These are phyloP conservation scores for Drosophila rellima DNA, from an alignment of 2,888 invertebrate species.

Conservation along the genomic window DNA sequence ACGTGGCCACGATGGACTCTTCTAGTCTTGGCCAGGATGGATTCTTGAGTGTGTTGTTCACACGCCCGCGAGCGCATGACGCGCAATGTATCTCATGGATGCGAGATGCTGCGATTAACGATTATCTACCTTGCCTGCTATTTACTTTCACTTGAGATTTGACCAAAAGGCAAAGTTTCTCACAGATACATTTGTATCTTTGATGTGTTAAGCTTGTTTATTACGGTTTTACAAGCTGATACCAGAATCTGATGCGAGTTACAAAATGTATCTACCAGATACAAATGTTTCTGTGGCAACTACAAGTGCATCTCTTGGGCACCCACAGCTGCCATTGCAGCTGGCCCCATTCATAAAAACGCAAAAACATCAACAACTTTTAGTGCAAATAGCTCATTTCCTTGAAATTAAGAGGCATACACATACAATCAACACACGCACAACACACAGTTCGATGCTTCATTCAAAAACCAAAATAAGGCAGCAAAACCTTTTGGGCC, in stretches of 20 bases:
- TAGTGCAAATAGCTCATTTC: constrained; percentile 74
- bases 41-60: constrained; percentile 44
- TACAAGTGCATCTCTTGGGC: constrained; percentile 29
- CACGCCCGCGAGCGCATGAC: constrained; percentile 51
- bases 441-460: constrained; percentile 33
- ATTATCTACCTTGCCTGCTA: constrained; percentile 5
- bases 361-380: constrained; percentile 28
- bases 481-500: constrained; percentile 59
- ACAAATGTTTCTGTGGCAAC: constrained; percentile 4
- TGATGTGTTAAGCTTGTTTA: not conserved
- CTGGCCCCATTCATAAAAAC: constrained; percentile 60
- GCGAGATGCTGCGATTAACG: constrained; percentile 32
- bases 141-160: constrained; percentile 57
- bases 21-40: constrained; percentile 11
- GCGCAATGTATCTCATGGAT: constrained; percentile 45
- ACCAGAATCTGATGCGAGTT: not conserved
- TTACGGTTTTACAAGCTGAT: not conserved
- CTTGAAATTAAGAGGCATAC: constrained; percentile 64
- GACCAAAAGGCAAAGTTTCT: not conserved
- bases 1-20: constrained; percentile 30
- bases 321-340: constrained; percentile 47
- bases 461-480: constrained; percentile 56
- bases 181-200: constrained; percentile 23
- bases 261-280: not conserved
- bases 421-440: constrained; percentile 16